phyloP scores from a whole-genome alignment of 2,797 vertebrate species.

The Pipistrellus nathusii region DNA sequence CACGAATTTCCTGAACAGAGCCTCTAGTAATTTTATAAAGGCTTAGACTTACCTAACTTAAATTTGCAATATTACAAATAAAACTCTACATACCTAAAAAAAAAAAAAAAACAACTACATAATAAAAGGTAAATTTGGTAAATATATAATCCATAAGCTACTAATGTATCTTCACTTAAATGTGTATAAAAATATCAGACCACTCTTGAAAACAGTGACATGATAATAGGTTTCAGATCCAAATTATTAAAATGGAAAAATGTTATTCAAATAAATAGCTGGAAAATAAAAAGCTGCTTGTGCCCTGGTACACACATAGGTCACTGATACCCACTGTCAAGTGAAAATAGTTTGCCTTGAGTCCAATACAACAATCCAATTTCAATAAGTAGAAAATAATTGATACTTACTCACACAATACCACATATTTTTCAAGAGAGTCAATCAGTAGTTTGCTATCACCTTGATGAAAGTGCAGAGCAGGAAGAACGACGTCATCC shows the following conservation, averaged over 20 bases:
- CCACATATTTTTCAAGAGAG: conserved; percentile 92
- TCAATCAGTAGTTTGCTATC: conserved; percentile 93
- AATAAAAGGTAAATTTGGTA: conserved; percentile 51
- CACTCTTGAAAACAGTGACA: conserved; percentile 4
- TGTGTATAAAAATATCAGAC: conserved; percentile 44
- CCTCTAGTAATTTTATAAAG: conserved; percentile 48
- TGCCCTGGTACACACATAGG: not conserved
- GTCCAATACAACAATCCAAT: conserved; percentile 50
- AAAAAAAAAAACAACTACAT: conserved; percentile 45
- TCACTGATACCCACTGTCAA: conserved; percentile 32
- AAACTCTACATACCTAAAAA: conserved; percentile 30
- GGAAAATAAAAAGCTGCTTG: conserved; percentile 11
- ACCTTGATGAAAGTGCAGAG: conserved; percentile 96
- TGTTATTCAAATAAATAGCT: not conserved
- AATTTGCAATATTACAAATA: conserved; percentile 48
- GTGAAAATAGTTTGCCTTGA: conserved; percentile 13
- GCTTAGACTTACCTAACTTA: conserved; percentile 21
- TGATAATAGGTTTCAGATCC: not conserved
- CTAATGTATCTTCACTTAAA: conserved; percentile 4
- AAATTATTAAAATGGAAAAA: conserved; percentile 56
- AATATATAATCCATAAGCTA: conserved; percentile 37
- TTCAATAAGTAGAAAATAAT: conserved; percentile 69
- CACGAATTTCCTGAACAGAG: too few species aligned
- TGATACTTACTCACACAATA: conserved; percentile 94
- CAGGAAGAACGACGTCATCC: conserved; percentile 91